These are phyloP conservation scores for Clepsis dumicolana DNA, from an alignment of 2,888 invertebrate genomes.

Conservation along the genomic window DNA sequence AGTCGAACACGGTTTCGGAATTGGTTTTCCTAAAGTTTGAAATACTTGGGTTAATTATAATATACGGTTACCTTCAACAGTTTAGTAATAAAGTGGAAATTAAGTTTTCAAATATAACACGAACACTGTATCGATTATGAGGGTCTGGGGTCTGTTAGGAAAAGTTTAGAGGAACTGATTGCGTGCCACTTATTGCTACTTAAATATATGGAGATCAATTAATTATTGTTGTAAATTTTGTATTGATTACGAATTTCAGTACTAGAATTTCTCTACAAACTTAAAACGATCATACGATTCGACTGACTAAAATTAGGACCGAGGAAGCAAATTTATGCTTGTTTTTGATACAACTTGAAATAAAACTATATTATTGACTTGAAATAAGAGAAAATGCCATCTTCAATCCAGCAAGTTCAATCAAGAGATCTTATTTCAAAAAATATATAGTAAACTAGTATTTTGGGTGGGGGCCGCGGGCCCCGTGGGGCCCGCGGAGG, in stretches of 20 bases:
- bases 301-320: too few species aligned
- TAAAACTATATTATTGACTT: too few species aligned
- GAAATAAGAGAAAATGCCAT: too few species aligned
- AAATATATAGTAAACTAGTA: too few species aligned
- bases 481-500: too few species aligned
- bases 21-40: constrained; percentile 70
- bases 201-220: background rate
- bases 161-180: constrained; percentile 5
- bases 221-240: background rate
- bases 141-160: background rate
- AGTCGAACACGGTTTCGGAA: constrained; percentile 61
- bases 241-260: background rate
- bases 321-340: too few species aligned
- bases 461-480: too few species aligned
- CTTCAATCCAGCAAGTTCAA: too few species aligned
- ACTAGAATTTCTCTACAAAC: background rate
- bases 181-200: background rate
- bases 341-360: too few species aligned
- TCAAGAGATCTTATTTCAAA: too few species aligned
- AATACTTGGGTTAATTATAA: constrained; percentile 65
- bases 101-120: constrained; percentile 28
- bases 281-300: too few species aligned
- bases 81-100: constrained; percentile 25
- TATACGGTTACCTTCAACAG: constrained; percentile 46
- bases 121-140: constrained; percentile 10